These are phyloP conservation scores for Nasonia vitripennis DNA, from an alignment of 1,140 invertebrate genomes.

Conservation along the genomic window DNA sequence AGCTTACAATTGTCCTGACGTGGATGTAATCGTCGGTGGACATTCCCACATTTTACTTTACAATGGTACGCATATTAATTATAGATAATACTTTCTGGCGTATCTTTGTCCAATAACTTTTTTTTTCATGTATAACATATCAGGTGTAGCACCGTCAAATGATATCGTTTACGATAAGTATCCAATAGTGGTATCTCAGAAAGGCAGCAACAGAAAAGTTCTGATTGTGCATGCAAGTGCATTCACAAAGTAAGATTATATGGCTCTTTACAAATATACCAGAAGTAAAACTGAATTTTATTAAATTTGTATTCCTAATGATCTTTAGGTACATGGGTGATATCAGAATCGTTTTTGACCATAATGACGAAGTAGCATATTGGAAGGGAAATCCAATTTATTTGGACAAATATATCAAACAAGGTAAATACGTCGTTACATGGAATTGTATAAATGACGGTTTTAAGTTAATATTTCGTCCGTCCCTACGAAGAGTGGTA, in stretches of 20 bases:
- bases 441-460: neutral
- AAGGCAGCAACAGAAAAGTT: slow-evolving; percentile 76
- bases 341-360: slow-evolving; percentile 82
- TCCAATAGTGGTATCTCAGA: slow-evolving; percentile 80
- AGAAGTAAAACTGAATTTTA: neutral
- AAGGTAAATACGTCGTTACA: slow-evolving; percentile 73
- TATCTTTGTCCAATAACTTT: neutral
- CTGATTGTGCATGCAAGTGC: slow-evolving; percentile 83
- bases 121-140: neutral
- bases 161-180: slow-evolving; percentile 79
- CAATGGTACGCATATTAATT: slow-evolving; percentile 67
- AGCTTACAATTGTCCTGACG: slow-evolving; percentile 78
- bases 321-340: slow-evolving; percentile 63
- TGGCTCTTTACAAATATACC: neutral
- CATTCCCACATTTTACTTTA: slow-evolving; percentile 90
- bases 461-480: neutral
- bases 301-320: neutral
- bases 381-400: slow-evolving; percentile 87
- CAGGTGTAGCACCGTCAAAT: slow-evolving; percentile 74
- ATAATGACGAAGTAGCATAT: slow-evolving; percentile 80
- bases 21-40: slow-evolving; percentile 91
- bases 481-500: too few relatives aligned
- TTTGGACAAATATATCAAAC: slow-evolving; percentile 78
- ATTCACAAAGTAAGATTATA: slow-evolving; percentile 76
- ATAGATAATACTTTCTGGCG: neutral